Evolutionary conservation across 2,888 invertebrate species (phyloP), one percentile per base, ranked within the genome.

Genomic region (Syritta pipiens): DNA sequence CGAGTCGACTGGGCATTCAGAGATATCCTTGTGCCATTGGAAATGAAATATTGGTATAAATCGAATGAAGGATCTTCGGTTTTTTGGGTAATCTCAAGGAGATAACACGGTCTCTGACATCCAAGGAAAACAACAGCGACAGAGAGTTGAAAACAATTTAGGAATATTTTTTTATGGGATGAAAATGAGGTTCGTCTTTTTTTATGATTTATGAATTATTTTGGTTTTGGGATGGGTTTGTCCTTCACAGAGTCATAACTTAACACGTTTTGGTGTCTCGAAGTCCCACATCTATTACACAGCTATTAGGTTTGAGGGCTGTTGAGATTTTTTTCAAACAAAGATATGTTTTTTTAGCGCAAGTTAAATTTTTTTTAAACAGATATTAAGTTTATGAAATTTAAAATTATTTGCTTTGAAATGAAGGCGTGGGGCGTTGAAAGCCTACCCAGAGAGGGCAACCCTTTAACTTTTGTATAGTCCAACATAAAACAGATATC

Each of bases 171-270:
- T 59, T 49, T 32, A 48, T 14, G 17, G 32, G 7, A 55, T 10
- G 22, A 81, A 81, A 81, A 81, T 44, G 57, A 44, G 35, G 84
- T 84, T 84, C 83, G 83, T 84, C 84, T 82, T 84, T 86, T 85
- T 85, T 86, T 86, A 86, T 86, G 88, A 87, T 86, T 87, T 86
- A 87, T 87, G 86, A 85, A 86, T 85, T 87, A 85, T 81, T 86
- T 86, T 85, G 84, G 85, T 85, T 85, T 83, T 82, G 14, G 49
- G 12, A 48, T 72, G 83, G 85, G 84, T 85, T 82, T 83, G 76
- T 67, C 65, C 76, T 76, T 76, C 60, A 68, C 57, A 30, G 46
- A 69, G 72, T 69, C 59, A 63, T 59, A 59, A 75, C 63, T 75
- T 40, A 22, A 69, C 49, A 60, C 67, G 9, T 74, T 72, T 72